Evolutionary conservation across 2,113 vertebrate genomes (phyloP).

Genomic region (Misgurnus anguillicaudatus): DNA sequence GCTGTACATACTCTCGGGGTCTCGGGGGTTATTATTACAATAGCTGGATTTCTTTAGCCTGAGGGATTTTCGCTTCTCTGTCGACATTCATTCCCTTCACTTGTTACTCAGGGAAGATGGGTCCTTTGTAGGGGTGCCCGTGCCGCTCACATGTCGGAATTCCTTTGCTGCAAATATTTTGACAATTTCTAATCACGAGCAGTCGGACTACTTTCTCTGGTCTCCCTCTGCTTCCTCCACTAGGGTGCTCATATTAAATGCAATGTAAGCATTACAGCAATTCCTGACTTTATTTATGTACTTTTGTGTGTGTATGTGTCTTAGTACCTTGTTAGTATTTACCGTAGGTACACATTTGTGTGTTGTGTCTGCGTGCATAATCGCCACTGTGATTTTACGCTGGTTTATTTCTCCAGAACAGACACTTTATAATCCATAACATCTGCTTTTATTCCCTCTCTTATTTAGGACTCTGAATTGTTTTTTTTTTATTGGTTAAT

Average conservation of each 20-base stretch:
- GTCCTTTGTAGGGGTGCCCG: slow-evolving; percentile 71
- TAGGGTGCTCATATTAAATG: slow-evolving; percentile 8
- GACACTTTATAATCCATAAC: slow-evolving; percentile 23
- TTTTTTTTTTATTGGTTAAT: slow-evolving; percentile 68
- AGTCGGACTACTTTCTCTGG: slow-evolving; percentile 43
- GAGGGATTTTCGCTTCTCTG: slow-evolving; percentile 80
- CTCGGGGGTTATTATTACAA: slow-evolving; percentile 85
- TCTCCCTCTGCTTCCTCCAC: slow-evolving; percentile 13
- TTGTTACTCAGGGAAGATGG: slow-evolving; percentile 82
- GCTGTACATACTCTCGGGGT: slow-evolving; percentile 84
- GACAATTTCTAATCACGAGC: slow-evolving; percentile 72
- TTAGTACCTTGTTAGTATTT: neutral
- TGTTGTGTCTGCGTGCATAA: slow-evolving; percentile 8
- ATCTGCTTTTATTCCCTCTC: slow-evolving; percentile 37
- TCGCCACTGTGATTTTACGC: slow-evolving; percentile 14
- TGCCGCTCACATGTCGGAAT: slow-evolving; percentile 71
- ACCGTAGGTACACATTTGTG: neutral
- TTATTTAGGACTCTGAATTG: slow-evolving; percentile 58
- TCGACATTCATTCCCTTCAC: slow-evolving; percentile 77
- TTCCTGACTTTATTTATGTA: neutral
- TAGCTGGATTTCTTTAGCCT: slow-evolving; percentile 83
- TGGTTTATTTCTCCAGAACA: slow-evolving; percentile 15
- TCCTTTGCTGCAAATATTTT: slow-evolving; percentile 75
- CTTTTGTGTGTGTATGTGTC: neutral
- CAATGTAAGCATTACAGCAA: neutral